phyloP scores from a whole-genome alignment of 2,888 invertebrate species.

The Nomada fabriciana region DNA sequence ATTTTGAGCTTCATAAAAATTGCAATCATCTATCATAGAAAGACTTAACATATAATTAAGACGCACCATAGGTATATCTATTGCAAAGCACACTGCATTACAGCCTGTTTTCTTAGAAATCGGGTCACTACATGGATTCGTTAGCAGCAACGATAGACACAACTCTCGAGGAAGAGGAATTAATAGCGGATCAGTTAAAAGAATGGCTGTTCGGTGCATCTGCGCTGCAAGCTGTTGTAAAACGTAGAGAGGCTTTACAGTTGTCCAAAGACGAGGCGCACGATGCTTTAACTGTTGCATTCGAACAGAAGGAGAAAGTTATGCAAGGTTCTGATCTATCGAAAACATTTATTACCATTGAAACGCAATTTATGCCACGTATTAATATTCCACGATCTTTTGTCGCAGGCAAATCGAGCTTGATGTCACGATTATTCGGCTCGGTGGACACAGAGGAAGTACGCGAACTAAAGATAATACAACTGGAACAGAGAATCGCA shows the following conservation, averaged over 20 bases:
- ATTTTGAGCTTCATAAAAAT: neutral
- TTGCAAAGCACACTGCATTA: conserved; percentile 68
- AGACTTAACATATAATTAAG: conserved; percentile 9
- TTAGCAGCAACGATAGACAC: conserved; percentile 90
- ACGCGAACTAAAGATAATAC: conserved; percentile 88
- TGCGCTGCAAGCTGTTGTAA: conserved; percentile 90
- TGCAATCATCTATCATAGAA: neutral
- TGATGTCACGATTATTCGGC: conserved; percentile 91
- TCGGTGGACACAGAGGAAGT: conserved; percentile 92
- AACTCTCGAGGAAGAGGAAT: conserved; percentile 92
- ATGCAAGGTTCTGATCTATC: conserved; percentile 81
- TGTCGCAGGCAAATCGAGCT: conserved; percentile 87
- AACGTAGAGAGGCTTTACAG: conserved; percentile 90
- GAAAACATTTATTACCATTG: conserved; percentile 3
- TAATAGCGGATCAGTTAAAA: conserved; percentile 92
- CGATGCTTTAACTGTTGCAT: conserved; percentile 86
- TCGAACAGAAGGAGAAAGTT: conserved; percentile 85
- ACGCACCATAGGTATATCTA: conserved; percentile 46
- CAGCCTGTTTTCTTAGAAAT: conserved; percentile 83
- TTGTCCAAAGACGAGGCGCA: conserved; percentile 90
- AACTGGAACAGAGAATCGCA: conserved; percentile 88
- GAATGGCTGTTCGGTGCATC: conserved; percentile 92
- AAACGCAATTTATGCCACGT: neutral
- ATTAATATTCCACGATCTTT: neutral
- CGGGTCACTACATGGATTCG: conserved; percentile 89